Evolutionary conservation across 2,113 vertebrate species (phyloP).

Genomic region (Pardalotus punctatus): DNA sequence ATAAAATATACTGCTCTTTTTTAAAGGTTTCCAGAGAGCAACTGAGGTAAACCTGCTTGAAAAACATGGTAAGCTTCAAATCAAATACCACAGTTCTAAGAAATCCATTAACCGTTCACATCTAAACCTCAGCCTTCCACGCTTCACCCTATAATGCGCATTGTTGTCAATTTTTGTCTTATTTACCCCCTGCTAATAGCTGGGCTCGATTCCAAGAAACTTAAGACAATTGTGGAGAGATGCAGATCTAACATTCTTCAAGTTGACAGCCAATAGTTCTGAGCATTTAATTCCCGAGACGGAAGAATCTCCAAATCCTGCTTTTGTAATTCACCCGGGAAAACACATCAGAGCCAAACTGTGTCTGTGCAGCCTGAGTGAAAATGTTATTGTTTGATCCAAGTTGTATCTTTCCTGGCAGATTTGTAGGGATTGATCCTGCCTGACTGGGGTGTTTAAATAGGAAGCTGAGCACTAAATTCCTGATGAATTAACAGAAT

Average conservation of each 20-base stretch:
- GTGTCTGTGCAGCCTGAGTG: conserved; percentile 6
- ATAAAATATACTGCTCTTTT: not conserved
- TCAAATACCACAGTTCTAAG: conserved; percentile 4
- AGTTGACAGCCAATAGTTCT: conserved; percentile 51
- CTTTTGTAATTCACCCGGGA: conserved; percentile 51
- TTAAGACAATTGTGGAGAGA: conserved; percentile 50
- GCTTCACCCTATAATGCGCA: conserved; percentile 5
- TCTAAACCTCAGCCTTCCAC: conserved; percentile 38
- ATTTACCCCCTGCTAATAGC: conserved; percentile 63
- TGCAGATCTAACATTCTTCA: conserved; percentile 49
- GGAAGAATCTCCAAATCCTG: conserved; percentile 37
- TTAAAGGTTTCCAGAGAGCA: not conserved
- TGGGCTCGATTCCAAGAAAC: conserved; percentile 59
- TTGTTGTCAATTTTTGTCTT: conserved; percentile 59
- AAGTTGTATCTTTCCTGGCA: conserved; percentile 41
- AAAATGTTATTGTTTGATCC: conserved; percentile 51
- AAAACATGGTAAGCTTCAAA: not conserved
- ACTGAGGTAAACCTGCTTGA: not conserved
- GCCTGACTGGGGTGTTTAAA: not conserved
- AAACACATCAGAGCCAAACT: conserved; percentile 34
- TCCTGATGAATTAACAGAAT: not conserved
- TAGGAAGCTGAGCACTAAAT: not conserved
- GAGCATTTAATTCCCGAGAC: conserved; percentile 40
- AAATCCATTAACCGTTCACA: conserved; percentile 22
- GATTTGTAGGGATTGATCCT: conserved; percentile 52